phyloP scores from a whole-genome alignment of 1,140 invertebrate species.

The Drosophila mojavensis region DNA sequence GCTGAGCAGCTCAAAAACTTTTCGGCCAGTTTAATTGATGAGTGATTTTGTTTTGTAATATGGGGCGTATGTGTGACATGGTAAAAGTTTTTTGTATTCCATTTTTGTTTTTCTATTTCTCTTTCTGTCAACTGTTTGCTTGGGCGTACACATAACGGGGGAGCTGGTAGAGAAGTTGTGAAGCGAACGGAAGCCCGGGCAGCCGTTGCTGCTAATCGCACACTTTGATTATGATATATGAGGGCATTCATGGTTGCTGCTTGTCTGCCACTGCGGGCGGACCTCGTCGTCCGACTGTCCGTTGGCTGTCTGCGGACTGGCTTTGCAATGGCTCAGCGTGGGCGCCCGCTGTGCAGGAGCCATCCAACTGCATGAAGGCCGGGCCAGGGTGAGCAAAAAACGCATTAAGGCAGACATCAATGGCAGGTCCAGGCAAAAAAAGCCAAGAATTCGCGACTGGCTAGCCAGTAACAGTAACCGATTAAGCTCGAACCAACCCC shows the following conservation, averaged over 20 bases:
- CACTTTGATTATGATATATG: constrained; percentile 59
- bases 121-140: neutral
- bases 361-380: constrained; percentile 8
- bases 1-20: constrained; percentile 20
- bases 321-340: constrained; percentile 5
- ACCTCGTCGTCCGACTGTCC: neutral
- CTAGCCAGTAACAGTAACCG: constrained; percentile 55
- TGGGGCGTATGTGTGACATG: constrained; percentile 37
- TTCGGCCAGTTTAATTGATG: constrained; percentile 52
- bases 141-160: constrained; percentile 13
- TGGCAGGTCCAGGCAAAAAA: constrained; percentile 50
- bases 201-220: constrained; percentile 42
- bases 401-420: constrained; percentile 61
- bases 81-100: constrained; percentile 31
- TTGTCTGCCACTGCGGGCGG: constrained; percentile 8
- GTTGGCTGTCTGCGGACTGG: neutral
- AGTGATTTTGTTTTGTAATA: constrained; percentile 66
- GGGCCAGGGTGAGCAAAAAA: constrained; percentile 50
- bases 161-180: constrained; percentile 21
- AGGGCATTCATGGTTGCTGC: constrained; percentile 41
- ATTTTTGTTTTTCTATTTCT: neutral
- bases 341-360: constrained; percentile 14
- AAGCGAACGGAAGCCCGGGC: constrained; percentile 49
- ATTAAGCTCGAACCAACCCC: constrained; percentile 42
- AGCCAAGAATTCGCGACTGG: constrained; percentile 53